Conservation (phyloP, 2,113 vertebrate species). For the Albula glossodonta region DNA sequence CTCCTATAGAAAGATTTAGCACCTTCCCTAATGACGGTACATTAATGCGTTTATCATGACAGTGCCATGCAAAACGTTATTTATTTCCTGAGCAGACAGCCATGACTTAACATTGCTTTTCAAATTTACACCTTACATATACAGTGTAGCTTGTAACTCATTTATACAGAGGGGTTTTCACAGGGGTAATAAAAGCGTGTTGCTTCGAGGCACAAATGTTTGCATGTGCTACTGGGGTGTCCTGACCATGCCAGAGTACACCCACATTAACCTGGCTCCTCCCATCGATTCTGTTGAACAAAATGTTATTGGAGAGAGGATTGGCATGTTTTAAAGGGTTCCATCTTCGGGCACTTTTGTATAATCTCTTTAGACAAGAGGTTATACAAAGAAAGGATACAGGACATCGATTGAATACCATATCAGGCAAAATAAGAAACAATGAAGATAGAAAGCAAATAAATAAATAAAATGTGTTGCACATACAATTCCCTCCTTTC, state of each 20-base stretch:
- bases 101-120: background rate
- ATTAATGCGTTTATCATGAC: background rate
- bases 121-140: slow-evolving; percentile 17
- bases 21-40: background rate
- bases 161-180: slow-evolving; percentile 50
- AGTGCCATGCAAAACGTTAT: background rate
- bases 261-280: background rate
- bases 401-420: no score
- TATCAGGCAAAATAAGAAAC: no score
- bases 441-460: no score
- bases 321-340: no score
- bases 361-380: no score
- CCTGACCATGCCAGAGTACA: no score
- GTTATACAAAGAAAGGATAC: no score
- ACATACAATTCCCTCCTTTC: no score
- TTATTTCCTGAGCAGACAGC: background rate
- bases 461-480: no score
- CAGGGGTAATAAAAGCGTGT: slow-evolving; percentile 56
- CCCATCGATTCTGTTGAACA: background rate
- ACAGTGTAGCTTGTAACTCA: slow-evolving; percentile 51
- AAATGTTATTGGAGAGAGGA: no score
- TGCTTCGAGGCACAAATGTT: slow-evolving; percentile 50
- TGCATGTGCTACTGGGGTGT: no score
- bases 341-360: no score
- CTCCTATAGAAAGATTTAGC: background rate